Evolutionary conservation across 2,797 vertebrate genomes (phyloP).

Genomic region (Acrocephalus scirpaceus): DNA sequence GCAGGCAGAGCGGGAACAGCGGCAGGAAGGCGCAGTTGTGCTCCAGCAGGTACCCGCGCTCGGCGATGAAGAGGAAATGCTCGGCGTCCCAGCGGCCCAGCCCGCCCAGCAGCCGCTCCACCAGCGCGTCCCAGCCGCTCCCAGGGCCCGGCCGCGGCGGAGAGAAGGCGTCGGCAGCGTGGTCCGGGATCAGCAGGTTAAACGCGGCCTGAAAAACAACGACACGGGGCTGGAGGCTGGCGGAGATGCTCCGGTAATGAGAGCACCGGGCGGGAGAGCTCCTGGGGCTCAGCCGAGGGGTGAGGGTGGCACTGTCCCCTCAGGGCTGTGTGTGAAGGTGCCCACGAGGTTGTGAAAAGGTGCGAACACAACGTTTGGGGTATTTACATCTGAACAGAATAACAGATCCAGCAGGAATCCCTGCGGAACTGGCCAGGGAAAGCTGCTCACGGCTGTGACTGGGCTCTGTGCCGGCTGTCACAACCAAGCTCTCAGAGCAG

Average conservation of each 20-base stretch:
- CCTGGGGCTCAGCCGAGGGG: rapidly evolving
- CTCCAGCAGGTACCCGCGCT: slow-evolving; percentile 92
- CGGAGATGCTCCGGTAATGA: too few relatives aligned
- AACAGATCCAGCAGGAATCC: background rate
- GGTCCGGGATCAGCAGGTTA: slow-evolving; percentile 91
- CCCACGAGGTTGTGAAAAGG: background rate
- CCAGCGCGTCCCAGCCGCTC: slow-evolving; percentile 73
- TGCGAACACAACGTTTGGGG: background rate
- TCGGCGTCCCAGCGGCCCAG: slow-evolving; percentile 93
- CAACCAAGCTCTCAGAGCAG: background rate
- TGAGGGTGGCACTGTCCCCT: background rate
- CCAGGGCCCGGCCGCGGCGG: slow-evolving; percentile 81
- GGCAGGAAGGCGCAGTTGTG: slow-evolving; percentile 97
- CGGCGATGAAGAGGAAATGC: slow-evolving; percentile 94
- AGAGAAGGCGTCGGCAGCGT: slow-evolving; percentile 90
- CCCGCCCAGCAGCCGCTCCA: slow-evolving; percentile 87
- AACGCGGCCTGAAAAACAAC: slow-evolving; percentile 82
- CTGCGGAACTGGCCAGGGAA: background rate
- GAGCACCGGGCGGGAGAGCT: background rate
- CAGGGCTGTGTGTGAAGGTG: background rate
- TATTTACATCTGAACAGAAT: background rate
- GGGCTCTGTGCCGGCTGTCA: background rate
- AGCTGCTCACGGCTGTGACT: background rate
- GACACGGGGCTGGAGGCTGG: background rate
- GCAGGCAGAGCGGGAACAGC: slow-evolving; percentile 84